These are phyloP conservation scores for Calyptommatus sinebrachiatus DNA, from an alignment of 2,113 vertebrate species.

Conservation along the genomic window DNA sequence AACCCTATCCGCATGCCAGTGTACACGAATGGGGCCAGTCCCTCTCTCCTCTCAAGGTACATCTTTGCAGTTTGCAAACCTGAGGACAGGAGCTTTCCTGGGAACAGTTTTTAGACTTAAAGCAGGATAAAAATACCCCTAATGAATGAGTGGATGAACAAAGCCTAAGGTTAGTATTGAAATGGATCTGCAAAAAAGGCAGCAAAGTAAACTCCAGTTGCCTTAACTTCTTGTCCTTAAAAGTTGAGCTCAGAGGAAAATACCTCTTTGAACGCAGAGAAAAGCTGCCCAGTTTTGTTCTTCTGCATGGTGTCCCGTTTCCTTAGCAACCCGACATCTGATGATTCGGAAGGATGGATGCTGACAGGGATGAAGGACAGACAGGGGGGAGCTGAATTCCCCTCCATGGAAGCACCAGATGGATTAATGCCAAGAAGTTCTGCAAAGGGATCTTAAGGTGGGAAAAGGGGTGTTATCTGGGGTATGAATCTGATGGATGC, in stretches of 20 bases:
- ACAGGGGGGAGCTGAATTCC: too few species aligned
- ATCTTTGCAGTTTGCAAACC: too few species aligned
- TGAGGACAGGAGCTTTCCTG: too few species aligned
- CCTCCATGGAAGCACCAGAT: neutral
- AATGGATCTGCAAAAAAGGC: neutral
- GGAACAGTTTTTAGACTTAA: too few species aligned
- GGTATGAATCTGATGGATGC: too few species aligned
- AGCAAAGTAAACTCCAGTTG: neutral
- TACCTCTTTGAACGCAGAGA: neutral
- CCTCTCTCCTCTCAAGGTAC: too few species aligned
- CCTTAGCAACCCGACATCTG: neutral
- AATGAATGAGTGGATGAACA: too few species aligned
- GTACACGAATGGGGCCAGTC: too few species aligned
- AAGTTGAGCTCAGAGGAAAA: neutral
- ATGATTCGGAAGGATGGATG: slow-evolving; percentile 4
- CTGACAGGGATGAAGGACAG: neutral
- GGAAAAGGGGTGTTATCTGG: too few species aligned
- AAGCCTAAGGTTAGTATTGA: neutral
- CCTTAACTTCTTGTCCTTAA: too few species aligned
- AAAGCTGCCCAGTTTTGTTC: neutral
- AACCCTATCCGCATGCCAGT: too few species aligned
- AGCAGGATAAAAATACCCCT: too few species aligned
- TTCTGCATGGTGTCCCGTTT: neutral
- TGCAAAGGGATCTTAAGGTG: neutral
- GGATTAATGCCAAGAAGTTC: neutral